Conservation (phyloP, 2,888 invertebrate species). For the Andrena camellia region DNA sequence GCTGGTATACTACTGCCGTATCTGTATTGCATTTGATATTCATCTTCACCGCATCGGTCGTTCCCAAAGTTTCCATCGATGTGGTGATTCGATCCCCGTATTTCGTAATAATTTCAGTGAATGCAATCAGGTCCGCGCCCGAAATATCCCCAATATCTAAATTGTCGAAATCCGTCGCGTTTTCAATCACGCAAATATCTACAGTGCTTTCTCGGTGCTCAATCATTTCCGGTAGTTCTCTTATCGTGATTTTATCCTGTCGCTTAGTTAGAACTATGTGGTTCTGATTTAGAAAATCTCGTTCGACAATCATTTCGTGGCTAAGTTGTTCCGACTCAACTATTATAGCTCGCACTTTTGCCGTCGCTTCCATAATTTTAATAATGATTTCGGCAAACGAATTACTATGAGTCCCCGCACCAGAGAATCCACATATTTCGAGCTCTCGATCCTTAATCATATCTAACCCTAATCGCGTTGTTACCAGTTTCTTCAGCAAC, state of each 20-base stretch:
- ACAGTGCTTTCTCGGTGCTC: too few species aligned
- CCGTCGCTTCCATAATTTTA: slow-evolving; percentile 14
- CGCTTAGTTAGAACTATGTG: slow-evolving; percentile 1
- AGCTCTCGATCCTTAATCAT: not conserved
- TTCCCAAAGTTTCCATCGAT: too few species aligned
- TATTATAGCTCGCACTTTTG: not conserved
- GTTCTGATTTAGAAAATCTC: not conserved
- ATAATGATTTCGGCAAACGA: not conserved
- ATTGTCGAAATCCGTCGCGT: too few species aligned
- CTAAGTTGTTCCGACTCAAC: not conserved
- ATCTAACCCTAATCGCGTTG: not conserved
- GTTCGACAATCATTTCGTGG: not conserved
- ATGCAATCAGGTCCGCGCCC: too few species aligned
- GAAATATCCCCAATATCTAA: too few species aligned
- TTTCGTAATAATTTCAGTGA: too few species aligned
- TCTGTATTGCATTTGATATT: too few species aligned
- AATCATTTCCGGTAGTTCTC: not conserved
- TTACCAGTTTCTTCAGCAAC: not conserved
- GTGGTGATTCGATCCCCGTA: too few species aligned
- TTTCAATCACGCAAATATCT: not conserved
- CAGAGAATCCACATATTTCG: not conserved
- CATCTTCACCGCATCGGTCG: too few species aligned
- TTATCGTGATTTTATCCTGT: not conserved
- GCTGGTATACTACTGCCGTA: too few species aligned
- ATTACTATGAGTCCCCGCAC: not conserved